A percentile compares a stretch with the other conserved stretches of the same genome.
phyloP scores from a whole-genome alignment of 53 echinoderm and acorn worm species.

The Holothuria scabra region DNA sequence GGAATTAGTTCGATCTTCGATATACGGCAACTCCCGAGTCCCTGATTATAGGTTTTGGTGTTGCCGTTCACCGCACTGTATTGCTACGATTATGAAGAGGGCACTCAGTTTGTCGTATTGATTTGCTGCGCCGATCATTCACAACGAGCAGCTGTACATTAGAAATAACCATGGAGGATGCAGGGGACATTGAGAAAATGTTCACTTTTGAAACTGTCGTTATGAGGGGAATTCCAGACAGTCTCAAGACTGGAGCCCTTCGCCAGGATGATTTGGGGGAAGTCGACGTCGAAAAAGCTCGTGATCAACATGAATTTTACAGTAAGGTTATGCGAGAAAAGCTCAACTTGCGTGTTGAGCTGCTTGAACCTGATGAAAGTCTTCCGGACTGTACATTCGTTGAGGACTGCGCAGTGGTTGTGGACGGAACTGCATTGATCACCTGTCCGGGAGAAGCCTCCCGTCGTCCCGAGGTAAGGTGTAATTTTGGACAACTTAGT shows the following conservation, averaged over 20 bases:
- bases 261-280: slow-evolving; percentile 63
- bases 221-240: slow-evolving; percentile 64
- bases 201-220: slow-evolving; percentile 54
- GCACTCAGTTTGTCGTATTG: no score
- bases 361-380: slow-evolving; percentile 73
- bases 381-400: slow-evolving; percentile 90
- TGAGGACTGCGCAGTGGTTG: slow-evolving; percentile 87
- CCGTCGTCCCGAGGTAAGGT: slow-evolving; percentile 78
- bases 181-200: slow-evolving; percentile 6
- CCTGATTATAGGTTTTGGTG: no score
- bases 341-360: slow-evolving; percentile 57
- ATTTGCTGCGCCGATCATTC: no score
- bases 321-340: slow-evolving; percentile 30
- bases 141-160: no score
- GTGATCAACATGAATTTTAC: slow-evolving; percentile 64
- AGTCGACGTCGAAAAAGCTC: slow-evolving; percentile 71
- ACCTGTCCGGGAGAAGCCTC: slow-evolving; percentile 57
- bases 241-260: slow-evolving; percentile 67
- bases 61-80: no score
- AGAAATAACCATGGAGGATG: no score
- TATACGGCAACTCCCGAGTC: no score
- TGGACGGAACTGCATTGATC: slow-evolving; percentile 82
- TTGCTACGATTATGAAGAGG: no score
- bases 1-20: no score
- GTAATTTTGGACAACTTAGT: background rate